Evolutionary conservation across 2,888 invertebrate genomes (phyloP), one percentile per base, ranked within the genome.

Genomic region (Laothoe populi): DNA sequence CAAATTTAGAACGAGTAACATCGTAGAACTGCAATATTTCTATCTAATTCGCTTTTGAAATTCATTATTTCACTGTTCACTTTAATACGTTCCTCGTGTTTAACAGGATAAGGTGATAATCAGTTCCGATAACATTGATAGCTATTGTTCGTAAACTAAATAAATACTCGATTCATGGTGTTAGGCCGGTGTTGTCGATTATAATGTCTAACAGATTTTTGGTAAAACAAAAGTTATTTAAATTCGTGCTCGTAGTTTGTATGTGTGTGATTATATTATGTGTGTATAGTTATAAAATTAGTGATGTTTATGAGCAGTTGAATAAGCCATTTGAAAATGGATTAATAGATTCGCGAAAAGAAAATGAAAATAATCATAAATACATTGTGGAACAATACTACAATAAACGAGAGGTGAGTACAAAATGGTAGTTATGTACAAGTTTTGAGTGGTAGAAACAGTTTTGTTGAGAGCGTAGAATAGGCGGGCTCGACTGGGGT

Each of bases 351-450:
- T 40, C 11, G 26, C 42, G 26, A 26, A 42, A 38, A 2, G 23
- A 46, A 57, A 35, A 45, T 38, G 16, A 21, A 26, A n/a, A n/a
- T 13, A 24, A 31, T 26, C 60, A 60, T 24, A 26, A 57, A 40
- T 46, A 40, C 1, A 64, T 71, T 7, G 66, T 82, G 11, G 59
- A 70, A 7, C 62, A 62, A 19, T 84, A 71, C 72, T 80, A 73
- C 63, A 67, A 68, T 49, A 64, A 64, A 58, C 70, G 84, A 58
- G 59, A 72, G 75, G 85, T 85, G 46, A 76, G 76, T 68, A 16
- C 5, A 26, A 21, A 26, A 4, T 3, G 3, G 7, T 26, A 4
- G 7, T 2, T 11, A 40, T 40, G 2, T 40, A 40, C 11, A 10
- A 7, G 40, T 13, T n/a, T n/a, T n/a, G n/a, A n/a, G n/a, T n/a